Evolutionary conservation across 2,113 vertebrate genomes (phyloP).

Genomic region (Notechis scutatus): DNA sequence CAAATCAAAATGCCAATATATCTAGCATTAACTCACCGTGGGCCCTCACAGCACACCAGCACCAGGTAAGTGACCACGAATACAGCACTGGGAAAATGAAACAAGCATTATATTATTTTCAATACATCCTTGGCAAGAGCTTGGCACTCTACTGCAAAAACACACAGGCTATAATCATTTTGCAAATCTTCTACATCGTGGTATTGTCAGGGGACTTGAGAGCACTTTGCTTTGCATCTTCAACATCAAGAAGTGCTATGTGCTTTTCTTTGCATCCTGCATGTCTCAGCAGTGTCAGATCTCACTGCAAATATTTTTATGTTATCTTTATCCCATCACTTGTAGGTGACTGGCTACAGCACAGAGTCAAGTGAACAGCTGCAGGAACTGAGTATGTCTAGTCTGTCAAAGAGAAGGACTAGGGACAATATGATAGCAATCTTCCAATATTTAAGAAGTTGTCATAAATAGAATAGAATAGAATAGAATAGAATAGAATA

Average conservation of each 20-base stretch:
- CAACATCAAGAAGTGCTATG: neutral
- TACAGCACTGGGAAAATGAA: conserved; percentile 72
- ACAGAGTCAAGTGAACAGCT: neutral
- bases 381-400: neutral
- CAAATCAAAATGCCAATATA: neutral
- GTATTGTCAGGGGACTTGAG: neutral
- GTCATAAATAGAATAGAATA: too few relatives aligned
- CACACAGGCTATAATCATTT: neutral
- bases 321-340: neutral
- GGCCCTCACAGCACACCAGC: conserved; percentile 85
- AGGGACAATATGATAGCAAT: neutral
- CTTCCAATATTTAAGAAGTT: neutral
- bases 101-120: neutral
- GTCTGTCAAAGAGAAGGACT: neutral
- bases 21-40: conserved; percentile 77
- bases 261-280: neutral
- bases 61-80: conserved; percentile 84
- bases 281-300: neutral
- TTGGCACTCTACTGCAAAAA: accelerated
- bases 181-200: neutral
- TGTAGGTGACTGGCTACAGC: neutral
- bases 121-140: neutral
- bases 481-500: too few relatives aligned
- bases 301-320: neutral
- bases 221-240: too few relatives aligned